phyloP scores from a whole-genome alignment of 2,113 vertebrate species.

The Mobula hypostoma region DNA sequence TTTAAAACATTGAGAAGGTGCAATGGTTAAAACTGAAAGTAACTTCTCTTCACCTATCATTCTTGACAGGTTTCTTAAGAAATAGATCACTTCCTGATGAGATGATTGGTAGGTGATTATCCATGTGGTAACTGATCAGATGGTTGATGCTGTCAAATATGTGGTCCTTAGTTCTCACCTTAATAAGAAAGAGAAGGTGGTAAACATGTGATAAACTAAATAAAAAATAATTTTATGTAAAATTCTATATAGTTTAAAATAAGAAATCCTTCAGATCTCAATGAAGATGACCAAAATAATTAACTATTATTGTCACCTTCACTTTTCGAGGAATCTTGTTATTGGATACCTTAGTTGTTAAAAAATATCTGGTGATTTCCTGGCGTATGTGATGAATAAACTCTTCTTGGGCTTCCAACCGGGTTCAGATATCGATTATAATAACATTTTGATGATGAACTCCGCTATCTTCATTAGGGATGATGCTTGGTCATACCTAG shows the following conservation, averaged over 20 bases:
- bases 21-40: neutral
- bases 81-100: conserved; percentile 80
- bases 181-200: conserved; percentile 39
- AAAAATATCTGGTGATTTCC: too few species aligned
- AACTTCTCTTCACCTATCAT: neutral
- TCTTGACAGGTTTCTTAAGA: conserved; percentile 70
- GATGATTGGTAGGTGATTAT: conserved; percentile 78
- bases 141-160: conserved; percentile 76
- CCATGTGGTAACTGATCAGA: conserved; percentile 84
- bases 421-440: too few species aligned
- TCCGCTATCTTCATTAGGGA: too few species aligned
- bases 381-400: too few species aligned
- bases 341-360: too few species aligned
- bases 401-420: too few species aligned
- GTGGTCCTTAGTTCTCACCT: conserved; percentile 86
- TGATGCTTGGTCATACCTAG: too few species aligned
- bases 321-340: too few species aligned
- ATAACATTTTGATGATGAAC: too few species aligned
- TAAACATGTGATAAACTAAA: conserved; percentile 41
- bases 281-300: too few species aligned
- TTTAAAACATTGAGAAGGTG: neutral
- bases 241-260: neutral
- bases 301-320: too few species aligned
- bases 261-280: neutral
- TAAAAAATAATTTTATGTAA: conserved; percentile 16